Evolutionary conservation across 2,888 invertebrate genomes (phyloP), one percentile per base, ranked within the genome.

Genomic region (Drosophila nr. fundita): DNA sequence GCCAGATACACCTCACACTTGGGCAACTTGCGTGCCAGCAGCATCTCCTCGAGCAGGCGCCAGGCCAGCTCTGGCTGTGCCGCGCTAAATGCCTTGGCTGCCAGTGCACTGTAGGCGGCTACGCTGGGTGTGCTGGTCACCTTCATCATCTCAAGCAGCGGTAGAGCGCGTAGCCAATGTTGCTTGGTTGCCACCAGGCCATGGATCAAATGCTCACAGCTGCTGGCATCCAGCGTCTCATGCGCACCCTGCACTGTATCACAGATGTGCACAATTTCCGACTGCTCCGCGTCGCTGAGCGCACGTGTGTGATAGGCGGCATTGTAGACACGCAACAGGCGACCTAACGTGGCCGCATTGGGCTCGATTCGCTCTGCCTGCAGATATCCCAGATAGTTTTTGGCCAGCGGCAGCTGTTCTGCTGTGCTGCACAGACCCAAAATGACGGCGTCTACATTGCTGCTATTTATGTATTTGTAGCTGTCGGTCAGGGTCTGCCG

Each of bases 151-250:
- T 95, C 94, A 30, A 96, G 90, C 18, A 96, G 92, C 76, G 94
- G 94, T 0, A 95, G 61, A 48, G 95, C 94, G 68, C 95, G 94
- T 79, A 94, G 94, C 96, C 96, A 97, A 76, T 95, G 93, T 64
- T 94, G 91, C 11, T 96, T 96, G 30, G 97, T 96, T 27, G 94
- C 86, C 76, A 95, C 95, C 4, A 97, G 90, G 0, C 95, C 96
- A 70, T 93, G 92, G 65, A 97, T 93, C 8, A 96, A 91, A 87
- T 93, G 92, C 85, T 96, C 95, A 82, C 95, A 94, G 24, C 96
- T 95, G 4, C 87, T 89, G 21, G 92, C 92, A 92, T 96, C 96
- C 58, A 96, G 90, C 0, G 95, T 87, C 59, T 94, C 94, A 90
- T 95, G 94, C 74, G 94, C 94, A 36, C 93, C 89, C 81, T 81